These are phyloP conservation scores for Perdita meconis DNA, from an alignment of 2,888 invertebrate species.

Conservation along the genomic window DNA sequence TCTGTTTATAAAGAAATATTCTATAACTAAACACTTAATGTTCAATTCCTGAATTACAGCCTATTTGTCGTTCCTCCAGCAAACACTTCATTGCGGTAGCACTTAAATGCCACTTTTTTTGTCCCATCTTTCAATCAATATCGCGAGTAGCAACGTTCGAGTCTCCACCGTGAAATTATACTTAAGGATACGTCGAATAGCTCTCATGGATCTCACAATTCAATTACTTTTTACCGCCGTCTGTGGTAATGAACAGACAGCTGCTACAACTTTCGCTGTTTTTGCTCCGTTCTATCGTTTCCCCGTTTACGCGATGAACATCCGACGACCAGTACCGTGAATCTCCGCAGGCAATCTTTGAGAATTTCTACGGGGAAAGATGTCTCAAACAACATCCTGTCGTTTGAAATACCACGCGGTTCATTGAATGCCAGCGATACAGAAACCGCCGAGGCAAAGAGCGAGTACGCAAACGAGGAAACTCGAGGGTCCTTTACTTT, in stretches of 20 bases:
- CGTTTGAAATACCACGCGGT: background rate
- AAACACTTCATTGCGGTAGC: background rate
- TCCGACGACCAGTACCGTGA: slow-evolving; percentile 4
- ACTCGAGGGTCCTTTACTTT: too few relatives aligned
- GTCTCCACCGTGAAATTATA: slow-evolving; percentile 24
- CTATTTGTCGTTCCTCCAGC: background rate
- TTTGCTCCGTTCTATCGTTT: slow-evolving; percentile 34
- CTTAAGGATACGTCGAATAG: slow-evolving; percentile 21
- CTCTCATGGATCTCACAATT: slow-evolving; percentile 40
- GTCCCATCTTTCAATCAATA: background rate
- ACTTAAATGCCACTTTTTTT: background rate
- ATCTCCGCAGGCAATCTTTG: background rate
- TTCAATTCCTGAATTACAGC: background rate
- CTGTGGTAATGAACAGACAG: slow-evolving; percentile 45
- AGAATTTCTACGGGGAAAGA: slow-evolving; percentile 9
- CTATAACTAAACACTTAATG: background rate
- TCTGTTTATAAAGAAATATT: too few relatives aligned
- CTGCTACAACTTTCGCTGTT: slow-evolving; percentile 57
- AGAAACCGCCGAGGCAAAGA: background rate
- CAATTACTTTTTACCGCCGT: slow-evolving; percentile 34
- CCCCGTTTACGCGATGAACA: background rate
- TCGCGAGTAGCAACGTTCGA: background rate
- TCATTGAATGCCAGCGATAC: background rate
- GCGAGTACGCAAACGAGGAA: too few relatives aligned
- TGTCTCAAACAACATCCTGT: background rate